Evolutionary conservation across 2,888 invertebrate genomes (phyloP).

Genomic region (Drosophila helvetica): DNA sequence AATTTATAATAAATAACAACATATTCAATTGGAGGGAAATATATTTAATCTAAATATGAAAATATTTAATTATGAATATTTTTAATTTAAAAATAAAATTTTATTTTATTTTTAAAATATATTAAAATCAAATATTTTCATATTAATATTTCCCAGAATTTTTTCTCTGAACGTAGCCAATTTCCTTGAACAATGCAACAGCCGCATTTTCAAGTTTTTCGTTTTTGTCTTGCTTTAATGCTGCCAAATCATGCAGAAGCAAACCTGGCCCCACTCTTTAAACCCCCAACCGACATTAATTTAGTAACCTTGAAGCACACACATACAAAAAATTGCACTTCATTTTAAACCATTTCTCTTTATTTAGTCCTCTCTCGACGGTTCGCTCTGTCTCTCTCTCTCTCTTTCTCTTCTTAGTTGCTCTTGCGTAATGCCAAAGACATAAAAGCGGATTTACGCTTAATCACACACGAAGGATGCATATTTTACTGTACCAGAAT

Average conservation of each 20-base stretch:
- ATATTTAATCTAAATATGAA: no score
- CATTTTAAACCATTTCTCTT: constrained; percentile 43
- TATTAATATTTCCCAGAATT: no score
- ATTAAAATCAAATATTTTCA: no score
- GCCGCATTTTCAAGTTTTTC: neutral
- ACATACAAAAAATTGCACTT: constrained; percentile 27
- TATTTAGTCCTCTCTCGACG: neutral
- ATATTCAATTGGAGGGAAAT: no score
- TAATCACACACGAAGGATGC: constrained; percentile 74
- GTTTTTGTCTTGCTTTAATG: neutral
- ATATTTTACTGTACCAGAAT: constrained; percentile 58
- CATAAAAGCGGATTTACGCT: constrained; percentile 67
- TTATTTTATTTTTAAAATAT: no score
- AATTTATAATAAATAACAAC: no score
- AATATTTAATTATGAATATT: no score
- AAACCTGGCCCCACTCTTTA: neutral
- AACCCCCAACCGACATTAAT: constrained; percentile 9
- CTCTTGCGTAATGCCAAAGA: constrained; percentile 46
- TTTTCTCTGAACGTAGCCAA: no score
- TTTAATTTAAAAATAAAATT: no score
- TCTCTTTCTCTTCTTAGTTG: constrained; percentile 11
- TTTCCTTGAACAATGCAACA: no score
- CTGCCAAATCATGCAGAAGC: neutral
- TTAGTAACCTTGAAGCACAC: constrained; percentile 22
- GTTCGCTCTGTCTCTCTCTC: neutral